phyloP scores from a whole-genome alignment of 2,797 vertebrate species.

The Eleutherodactylus coqui region DNA sequence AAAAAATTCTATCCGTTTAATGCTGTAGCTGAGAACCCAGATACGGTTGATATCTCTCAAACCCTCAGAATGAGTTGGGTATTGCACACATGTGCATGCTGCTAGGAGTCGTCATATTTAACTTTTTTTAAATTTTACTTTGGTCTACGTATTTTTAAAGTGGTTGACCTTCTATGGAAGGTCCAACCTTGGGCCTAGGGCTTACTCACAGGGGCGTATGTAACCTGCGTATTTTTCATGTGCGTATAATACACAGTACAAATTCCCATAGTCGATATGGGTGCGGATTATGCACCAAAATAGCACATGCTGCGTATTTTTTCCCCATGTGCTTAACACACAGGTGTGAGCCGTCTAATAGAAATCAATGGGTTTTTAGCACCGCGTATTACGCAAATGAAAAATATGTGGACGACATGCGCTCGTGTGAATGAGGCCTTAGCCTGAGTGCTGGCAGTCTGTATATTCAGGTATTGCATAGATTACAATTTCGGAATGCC shows the following conservation, averaged over 20 bases:
- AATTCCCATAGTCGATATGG: too few species aligned
- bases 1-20: conserved; percentile 85
- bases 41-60: conserved; percentile 58
- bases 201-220: too few species aligned
- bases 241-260: too few species aligned
- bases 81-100: conserved; percentile 58
- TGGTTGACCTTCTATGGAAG: not conserved
- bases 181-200: not conserved
- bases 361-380: too few species aligned
- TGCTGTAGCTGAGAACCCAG: conserved; percentile 80
- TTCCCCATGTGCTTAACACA: too few species aligned
- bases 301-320: too few species aligned
- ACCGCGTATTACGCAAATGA: too few species aligned
- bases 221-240: too few species aligned
- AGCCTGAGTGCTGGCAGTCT: not conserved
- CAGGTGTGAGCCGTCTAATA: too few species aligned
- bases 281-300: too few species aligned
- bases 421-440: too few species aligned
- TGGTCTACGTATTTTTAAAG: not conserved
- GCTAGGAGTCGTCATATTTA: conserved; percentile 53
- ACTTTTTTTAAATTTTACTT: conserved; percentile 34
- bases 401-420: too few species aligned
- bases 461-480: not conserved
- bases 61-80: conserved; percentile 47
- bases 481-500: not conserved